Conservation (phyloP, 2,888 invertebrate species). For the Scaptomyza polygonia region DNA sequence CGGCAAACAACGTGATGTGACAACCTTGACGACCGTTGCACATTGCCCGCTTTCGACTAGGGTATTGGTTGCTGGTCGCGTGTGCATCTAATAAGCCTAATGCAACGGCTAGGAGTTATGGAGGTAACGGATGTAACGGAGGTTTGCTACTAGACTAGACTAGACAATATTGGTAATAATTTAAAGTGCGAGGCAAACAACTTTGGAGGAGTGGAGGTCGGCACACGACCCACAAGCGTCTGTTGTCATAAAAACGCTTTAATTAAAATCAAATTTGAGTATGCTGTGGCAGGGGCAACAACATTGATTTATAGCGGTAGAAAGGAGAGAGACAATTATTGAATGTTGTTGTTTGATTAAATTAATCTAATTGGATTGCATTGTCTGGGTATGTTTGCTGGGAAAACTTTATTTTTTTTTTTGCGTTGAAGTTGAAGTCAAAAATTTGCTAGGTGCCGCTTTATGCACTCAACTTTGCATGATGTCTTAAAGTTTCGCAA, state of each 20-base stretch:
- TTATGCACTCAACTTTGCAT: slow-evolving; percentile 30
- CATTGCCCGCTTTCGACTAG: slow-evolving; percentile 45
- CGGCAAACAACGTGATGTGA: slow-evolving; percentile 23
- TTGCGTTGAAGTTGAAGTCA: too few relatives aligned
- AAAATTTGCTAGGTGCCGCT: slow-evolving; percentile 41
- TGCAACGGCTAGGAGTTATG: slow-evolving; percentile 43
- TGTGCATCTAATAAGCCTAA: slow-evolving; percentile 77
- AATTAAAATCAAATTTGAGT: slow-evolving; percentile 82
- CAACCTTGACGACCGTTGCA: slow-evolving; percentile 74
- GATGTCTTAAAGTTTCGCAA: slow-evolving; percentile 47
- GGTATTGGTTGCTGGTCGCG: slow-evolving; percentile 51
- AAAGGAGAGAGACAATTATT: slow-evolving; percentile 57
- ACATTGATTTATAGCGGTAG: slow-evolving; percentile 60
- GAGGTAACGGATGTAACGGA: slow-evolving; percentile 13
- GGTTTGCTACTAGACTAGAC: slow-evolving; percentile 55
- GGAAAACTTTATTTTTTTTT: too few relatives aligned
- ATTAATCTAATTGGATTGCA: slow-evolving; percentile 72
- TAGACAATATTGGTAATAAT: slow-evolving; percentile 80
- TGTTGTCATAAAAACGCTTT: slow-evolving; percentile 78
- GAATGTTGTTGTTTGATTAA: slow-evolving; percentile 59
- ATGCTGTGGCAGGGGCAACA: slow-evolving; percentile 21
- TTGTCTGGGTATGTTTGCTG: slow-evolving; percentile 12
- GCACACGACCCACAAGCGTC: slow-evolving; percentile 62
- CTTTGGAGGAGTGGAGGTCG: slow-evolving; percentile 1
- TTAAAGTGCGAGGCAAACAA: slow-evolving; percentile 65